Evolutionary conservation across 2,797 vertebrate genomes (phyloP), one percentile per base, ranked within the genome.

Genomic region (Ciconia nigra): DNA sequence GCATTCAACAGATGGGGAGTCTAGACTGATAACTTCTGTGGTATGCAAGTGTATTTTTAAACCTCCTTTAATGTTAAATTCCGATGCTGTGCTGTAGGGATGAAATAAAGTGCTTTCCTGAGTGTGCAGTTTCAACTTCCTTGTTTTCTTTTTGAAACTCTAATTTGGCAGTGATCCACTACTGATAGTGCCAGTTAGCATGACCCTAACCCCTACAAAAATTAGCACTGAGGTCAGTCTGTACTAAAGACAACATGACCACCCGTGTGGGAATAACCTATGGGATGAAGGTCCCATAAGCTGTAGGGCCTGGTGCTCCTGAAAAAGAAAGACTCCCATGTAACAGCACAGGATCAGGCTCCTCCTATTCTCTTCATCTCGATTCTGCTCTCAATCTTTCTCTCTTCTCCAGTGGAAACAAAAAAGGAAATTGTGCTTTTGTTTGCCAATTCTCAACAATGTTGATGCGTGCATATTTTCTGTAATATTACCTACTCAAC

Each of bases 1-100:
- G 72, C 77, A 79, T 90, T 96, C 92, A 96, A 86, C 87, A 96
- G 92, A 96, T 93, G 82, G 44, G 42, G 41, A 92, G 90, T 86
- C 87, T 70, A 82, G 91, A 94, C 76, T 76, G 79, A 8, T 52
- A 92, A 91, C 47, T 96, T 83, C 69, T 89, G 66, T 82, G 65
- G 29, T 66, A 88, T 83, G 49, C 54, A 83, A 92, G 65, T 57
- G 19, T 73, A 92, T 88, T 96, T 96, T 96, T 91, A 95, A 86
- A 84, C 15, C 15, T 87, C 54, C 21, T 96, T 63, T 66, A 86
- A 37, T n/a, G 39, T 72, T 91, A 82, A 54, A 91, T 66, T 85
- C 51, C 84, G 37, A 70, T 63, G 21, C 31, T 76, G 42, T 28
- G 63, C 58, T 79, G 21, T 41, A 41, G 69, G 28, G 52, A 91